Base-by-base conservation (phyloP, 2,888 invertebrate species). In the Drosophila rellima region DNA sequence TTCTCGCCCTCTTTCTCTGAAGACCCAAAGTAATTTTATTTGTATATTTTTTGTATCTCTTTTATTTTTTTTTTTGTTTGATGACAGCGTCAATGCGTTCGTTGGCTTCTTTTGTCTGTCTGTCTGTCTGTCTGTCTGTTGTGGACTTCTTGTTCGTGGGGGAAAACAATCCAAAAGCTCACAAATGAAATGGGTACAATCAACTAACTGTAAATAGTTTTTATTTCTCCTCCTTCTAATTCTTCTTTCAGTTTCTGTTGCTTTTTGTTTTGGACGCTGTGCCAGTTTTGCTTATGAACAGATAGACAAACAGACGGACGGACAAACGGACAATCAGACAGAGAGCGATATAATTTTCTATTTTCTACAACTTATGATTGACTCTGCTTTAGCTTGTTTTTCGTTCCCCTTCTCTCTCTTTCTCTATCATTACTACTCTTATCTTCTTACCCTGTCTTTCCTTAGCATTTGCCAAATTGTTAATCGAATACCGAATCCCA, bases 101-200 rank as follows among this genome's bases (percentile, higher is more conserved):
- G 85, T 84, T 83, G 89, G 89, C 85, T 84, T 89, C 85, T 75
- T 86, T 84, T 89, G 78, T 87, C 57, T 73, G 61, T 48, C 42
- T 35, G 45, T 40, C 23, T 26, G 26, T 26, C 26, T 89, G 72
- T 86, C 60, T 71, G 61, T 48, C 42, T 35, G 45, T 40, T 61
- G 47, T 70, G 40, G 57, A 55, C 59, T 60, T 63, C 48, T 70
- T 78, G 59, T 69, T 73, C 65, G 70, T 73, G 71, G 84, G 83
- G 80, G 78, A 86, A 88, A 84, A 88, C 78, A 76, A 83, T 77
- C 74, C 70, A 84, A 84, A 78, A 83, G 82, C 83, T 74, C 80
- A 86, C 86, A 88, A 82, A 88, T 78, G 79, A 86, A 87, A 87
- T 87, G 86, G 87, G 86, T 79, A 87, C 89, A 87, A 87, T 87